Percentiles rank a stretch among this genome's conserved stretches.
phyloP scores from a whole-genome alignment of 2,113 vertebrate species.

The Chrysemys picta region DNA sequence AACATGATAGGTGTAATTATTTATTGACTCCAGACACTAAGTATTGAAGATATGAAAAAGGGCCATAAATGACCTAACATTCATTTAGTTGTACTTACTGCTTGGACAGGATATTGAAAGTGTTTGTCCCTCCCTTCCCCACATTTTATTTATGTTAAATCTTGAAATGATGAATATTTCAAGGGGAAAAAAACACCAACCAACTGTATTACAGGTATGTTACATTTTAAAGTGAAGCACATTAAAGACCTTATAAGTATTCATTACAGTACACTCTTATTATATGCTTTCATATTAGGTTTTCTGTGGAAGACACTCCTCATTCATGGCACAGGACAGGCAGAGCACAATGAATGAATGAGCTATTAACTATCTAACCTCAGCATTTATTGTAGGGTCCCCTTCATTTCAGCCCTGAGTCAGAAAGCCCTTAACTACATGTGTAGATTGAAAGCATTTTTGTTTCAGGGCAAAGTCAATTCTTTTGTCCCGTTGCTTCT shows the following conservation, averaged over 20 bases:
- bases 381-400: constrained; percentile 18
- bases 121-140: neutral
- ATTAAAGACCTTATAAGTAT: neutral
- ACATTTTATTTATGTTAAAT: neutral
- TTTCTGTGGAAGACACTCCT: neutral
- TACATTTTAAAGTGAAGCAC: neutral
- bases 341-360: neutral
- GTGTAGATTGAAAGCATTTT: neutral
- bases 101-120: neutral
- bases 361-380: neutral
- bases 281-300: neutral
- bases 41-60: neutral
- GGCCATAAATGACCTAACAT: neutral
- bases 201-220: rapidly evolving
- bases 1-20: neutral
- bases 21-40: neutral
- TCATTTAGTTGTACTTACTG: rapidly evolving
- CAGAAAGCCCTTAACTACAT: neutral
- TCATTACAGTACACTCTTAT: neutral
- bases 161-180: rapidly evolving
- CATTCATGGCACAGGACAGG: neutral
- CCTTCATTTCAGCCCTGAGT: constrained; percentile 29
- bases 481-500: constrained; percentile 12
- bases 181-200: neutral
- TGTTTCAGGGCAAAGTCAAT: constrained; percentile 21